Percentiles rank a stretch among this genome's conserved stretches.
These are phyloP conservation scores for Diploscapter pachys DNA, from an alignment of 1,140 invertebrate species.

Conservation along the genomic window DNA sequence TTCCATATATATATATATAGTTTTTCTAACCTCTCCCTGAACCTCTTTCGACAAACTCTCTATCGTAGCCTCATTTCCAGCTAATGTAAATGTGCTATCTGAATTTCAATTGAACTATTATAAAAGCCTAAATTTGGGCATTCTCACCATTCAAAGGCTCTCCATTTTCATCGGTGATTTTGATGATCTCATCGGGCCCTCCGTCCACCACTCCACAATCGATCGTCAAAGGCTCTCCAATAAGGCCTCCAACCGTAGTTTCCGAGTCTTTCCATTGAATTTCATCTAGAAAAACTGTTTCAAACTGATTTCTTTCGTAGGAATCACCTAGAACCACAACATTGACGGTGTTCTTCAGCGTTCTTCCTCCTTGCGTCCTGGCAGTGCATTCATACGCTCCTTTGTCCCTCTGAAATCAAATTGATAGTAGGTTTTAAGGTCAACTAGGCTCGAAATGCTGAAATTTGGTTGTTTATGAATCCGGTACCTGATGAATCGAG, in stretches of 20 bases:
- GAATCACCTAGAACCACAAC: conserved; percentile 14
- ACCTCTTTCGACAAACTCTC: conserved; percentile 12
- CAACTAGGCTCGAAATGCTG: no score
- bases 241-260: conserved; percentile 24
- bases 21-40: no score
- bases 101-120: no score
- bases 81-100: background rate
- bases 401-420: conserved; percentile 3
- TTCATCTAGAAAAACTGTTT: conserved; percentile 4
- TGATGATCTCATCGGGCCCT: conserved; percentile 19
- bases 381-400: conserved; percentile 16
- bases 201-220: conserved; percentile 28
- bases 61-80: conserved; percentile 22
- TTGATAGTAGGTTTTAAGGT: no score
- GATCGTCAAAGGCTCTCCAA: conserved; percentile 32
- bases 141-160: conserved; percentile 27
- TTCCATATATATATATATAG: no score
- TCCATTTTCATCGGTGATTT: conserved; percentile 33
- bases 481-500: background rate
- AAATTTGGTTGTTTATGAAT: no score
- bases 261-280: conserved; percentile 31
- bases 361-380: conserved; percentile 17
- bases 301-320: background rate
- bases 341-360: conserved; percentile 11
- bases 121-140: no score